A percentile compares a stretch with the other conserved stretches of the same genome.
These are phyloP conservation scores for Asobara japonica DNA, from an alignment of 1,140 invertebrate species.

Conservation along the genomic window DNA sequence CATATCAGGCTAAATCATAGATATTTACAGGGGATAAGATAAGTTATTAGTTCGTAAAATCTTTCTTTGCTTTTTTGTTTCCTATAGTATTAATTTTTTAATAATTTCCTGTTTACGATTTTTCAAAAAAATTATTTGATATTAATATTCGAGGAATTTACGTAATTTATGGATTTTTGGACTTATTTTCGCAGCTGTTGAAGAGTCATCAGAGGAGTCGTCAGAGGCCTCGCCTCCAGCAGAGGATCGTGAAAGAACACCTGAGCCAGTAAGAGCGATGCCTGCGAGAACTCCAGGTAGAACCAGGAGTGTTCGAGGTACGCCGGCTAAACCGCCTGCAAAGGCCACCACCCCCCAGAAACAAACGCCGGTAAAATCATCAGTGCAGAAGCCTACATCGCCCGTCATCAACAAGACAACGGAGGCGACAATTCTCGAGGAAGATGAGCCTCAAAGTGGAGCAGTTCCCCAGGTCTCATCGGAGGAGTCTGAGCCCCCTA, in stretches of 20 bases:
- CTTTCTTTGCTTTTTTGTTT: too few relatives aligned
- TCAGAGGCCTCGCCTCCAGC: slow-evolving; percentile 12
- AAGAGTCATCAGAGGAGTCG: slow-evolving; percentile 5
- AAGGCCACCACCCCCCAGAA: slow-evolving; percentile 17
- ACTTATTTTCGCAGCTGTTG: slow-evolving; percentile 15
- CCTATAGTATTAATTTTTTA: too few relatives aligned
- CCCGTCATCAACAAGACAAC: slow-evolving; percentile 38
- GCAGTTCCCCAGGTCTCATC: not conserved
- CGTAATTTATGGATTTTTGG: too few relatives aligned
- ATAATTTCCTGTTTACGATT: too few relatives aligned
- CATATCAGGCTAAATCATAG: too few relatives aligned
- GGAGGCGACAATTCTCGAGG: not conserved
- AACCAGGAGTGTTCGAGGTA: slow-evolving; percentile 48
- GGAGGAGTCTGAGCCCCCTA: slow-evolving; percentile 6
- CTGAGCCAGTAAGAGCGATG: slow-evolving; percentile 41
- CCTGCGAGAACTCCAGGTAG: slow-evolving; percentile 53
- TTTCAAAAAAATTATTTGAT: too few relatives aligned
- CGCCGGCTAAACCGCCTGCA: slow-evolving; percentile 7
- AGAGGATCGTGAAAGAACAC: slow-evolving; percentile 44
- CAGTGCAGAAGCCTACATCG: slow-evolving; percentile 44
- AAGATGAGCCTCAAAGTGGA: slow-evolving; percentile 11
- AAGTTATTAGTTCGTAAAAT: too few relatives aligned
- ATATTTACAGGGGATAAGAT: too few relatives aligned
- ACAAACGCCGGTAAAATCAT: slow-evolving; percentile 32
- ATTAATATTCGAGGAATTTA: too few relatives aligned